These are phyloP conservation scores for Ormyrus rosae DNA, from an alignment of 2,888 invertebrate species.

Conservation along the genomic window DNA sequence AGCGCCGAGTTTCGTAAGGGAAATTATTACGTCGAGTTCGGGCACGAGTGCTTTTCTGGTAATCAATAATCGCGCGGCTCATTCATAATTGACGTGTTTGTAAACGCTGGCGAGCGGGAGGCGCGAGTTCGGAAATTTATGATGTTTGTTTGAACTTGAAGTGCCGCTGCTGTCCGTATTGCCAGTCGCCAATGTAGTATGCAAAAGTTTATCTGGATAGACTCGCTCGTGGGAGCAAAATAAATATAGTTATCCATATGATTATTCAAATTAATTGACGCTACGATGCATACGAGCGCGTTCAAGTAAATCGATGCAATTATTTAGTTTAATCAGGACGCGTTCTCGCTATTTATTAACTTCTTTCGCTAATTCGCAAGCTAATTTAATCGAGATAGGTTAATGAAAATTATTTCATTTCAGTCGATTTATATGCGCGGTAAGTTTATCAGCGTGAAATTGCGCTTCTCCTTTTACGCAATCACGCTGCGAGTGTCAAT, in stretches of 20 bases:
- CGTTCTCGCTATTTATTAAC: no score
- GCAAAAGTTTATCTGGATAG: not conserved
- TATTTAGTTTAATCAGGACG: no score
- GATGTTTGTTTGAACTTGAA: conserved; percentile 41
- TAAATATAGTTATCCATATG: not conserved
- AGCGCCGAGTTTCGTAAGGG: conserved; percentile 17
- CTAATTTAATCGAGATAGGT: no score
- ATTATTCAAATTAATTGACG: conserved; percentile 18
- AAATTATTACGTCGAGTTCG: not conserved
- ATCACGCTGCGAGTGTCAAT: no score
- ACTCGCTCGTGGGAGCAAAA: not conserved
- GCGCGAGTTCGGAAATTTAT: conserved; percentile 28
- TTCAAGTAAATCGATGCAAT: no score
- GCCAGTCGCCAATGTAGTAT: not conserved
- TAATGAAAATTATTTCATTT: no score
- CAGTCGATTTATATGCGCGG: no score
- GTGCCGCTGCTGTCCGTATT: not conserved
- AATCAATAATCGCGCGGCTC: conserved; percentile 31
- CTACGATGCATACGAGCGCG: not conserved
- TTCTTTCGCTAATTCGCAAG: no score
- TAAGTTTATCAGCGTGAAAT: no score
- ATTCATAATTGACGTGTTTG: conserved; percentile 31
- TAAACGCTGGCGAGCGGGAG: not conserved
- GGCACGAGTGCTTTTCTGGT: conserved; percentile 13
- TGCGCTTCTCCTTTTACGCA: no score